Base-by-base conservation (phyloP, 2,888 invertebrate species). In the Patella depressa region DNA sequence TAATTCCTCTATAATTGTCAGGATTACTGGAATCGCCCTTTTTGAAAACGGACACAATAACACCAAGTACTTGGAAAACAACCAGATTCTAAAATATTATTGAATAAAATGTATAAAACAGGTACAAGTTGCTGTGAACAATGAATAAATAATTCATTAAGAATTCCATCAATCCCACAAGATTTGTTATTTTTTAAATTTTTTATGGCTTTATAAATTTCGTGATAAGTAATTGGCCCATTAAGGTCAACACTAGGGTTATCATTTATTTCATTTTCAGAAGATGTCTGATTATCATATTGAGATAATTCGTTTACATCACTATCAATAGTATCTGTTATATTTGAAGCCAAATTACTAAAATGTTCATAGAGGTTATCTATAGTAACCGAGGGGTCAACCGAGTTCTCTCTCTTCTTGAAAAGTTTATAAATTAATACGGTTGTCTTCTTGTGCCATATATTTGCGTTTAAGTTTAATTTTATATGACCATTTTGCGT, bases 1-100 rank as follows among this genome's bases (percentile, higher is more conserved):
- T 75, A 54, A 82, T 79, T 17, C 80, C 82, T 59, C 82, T 70
- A 72, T 76, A 82, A 72, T 80, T 82, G 53, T 78, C 76, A n/a
- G 80, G 79, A 55, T 79, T 78, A 72, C 53, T 74, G 19, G 14
- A 75, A 29, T 74, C 65, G 9, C 81, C 81, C 70, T 72, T 76
- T 77, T 81, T 81, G 71, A 74, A 78, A 24, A 80, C 72, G 59
- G 80, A 80, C 15, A 77, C 53, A 57, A 80, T 74, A 71, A 77
- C 54, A 45, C 77, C 80, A 81, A 53, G 76, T 59, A 69, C 71
- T 15, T 71, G 80, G 80, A 53, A 75, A 75, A 53, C 72, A 17
- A 57, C 79, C 75, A 24, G 75, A 71, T 29, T 74, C 55, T 11
- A 81, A 70, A 59, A 82, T 78, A 15, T 57, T 71, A 76, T 81